A percentile compares a stretch with the other conserved stretches of the same genome.
phyloP scores from a whole-genome alignment of 1,140 invertebrate species.

The Tetramorium parvispinum region DNA sequence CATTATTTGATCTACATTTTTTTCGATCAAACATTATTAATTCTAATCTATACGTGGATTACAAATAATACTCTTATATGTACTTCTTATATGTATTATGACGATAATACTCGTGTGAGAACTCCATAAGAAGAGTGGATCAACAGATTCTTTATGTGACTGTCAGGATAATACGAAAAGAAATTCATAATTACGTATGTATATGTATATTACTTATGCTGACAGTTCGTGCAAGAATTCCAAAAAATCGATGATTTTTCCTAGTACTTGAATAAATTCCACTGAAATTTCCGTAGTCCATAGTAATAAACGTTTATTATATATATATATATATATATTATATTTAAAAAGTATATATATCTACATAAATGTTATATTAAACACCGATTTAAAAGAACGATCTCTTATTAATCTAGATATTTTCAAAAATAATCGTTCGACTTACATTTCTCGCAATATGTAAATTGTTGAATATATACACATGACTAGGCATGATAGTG shows the following conservation, averaged over 20 bases:
- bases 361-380: neutral
- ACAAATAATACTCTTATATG: neutral
- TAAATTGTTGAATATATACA: neutral
- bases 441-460: neutral
- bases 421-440: neutral
- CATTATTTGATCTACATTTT: neutral
- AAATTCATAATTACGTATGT: constrained; percentile 19
- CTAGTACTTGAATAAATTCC: neutral
- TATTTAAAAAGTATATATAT: neutral
- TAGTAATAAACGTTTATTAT: neutral
- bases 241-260: neutral
- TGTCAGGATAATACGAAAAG: neutral
- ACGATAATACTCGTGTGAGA: constrained; percentile 30
- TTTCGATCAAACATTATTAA: neutral
- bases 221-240: neutral
- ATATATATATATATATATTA: too few species aligned
- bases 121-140: neutral
- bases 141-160: constrained; percentile 11
- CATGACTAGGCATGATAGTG: neutral
- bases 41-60: neutral
- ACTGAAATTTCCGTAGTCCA: neutral
- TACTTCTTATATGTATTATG: neutral
- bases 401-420: neutral
- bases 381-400: neutral
- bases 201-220: neutral